Conservation (phyloP, 2,113 vertebrate genomes). For the Podiceps cristatus region DNA sequence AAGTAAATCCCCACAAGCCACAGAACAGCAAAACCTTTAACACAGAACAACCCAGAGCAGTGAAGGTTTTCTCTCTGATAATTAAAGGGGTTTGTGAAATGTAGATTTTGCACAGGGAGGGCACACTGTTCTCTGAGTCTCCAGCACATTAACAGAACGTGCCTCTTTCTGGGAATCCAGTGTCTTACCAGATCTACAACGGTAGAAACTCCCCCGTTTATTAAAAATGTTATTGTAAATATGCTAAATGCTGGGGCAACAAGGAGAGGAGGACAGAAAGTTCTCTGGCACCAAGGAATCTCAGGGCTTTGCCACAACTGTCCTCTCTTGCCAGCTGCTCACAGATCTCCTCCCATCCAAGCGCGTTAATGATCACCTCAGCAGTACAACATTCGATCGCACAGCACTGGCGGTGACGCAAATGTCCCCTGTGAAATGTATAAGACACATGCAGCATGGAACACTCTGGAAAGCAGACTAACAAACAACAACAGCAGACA, state of each 20-base stretch:
- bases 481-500: not conserved
- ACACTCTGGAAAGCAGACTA: not conserved
- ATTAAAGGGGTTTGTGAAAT: not conserved
- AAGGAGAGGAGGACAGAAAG: not conserved
- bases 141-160: rapidly evolving
- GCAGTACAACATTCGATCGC: not conserved
- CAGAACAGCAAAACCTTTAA: not conserved
- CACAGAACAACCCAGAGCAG: not conserved
- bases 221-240: not conserved
- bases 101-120: not conserved
- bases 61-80: not conserved
- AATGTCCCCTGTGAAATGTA: not conserved
- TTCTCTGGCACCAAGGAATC: not conserved
- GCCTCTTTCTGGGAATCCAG: not conserved
- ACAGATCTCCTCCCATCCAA: not conserved
- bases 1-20: not conserved
- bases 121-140: not conserved
- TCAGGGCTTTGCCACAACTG: not conserved
- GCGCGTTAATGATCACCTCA: rapidly evolving
- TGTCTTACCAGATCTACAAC: not conserved
- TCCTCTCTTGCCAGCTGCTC: not conserved
- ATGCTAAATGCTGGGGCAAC: not conserved
- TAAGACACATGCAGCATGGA: not conserved
- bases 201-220: not conserved
- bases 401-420: not conserved